These are phyloP conservation scores for Mycalesis mineus DNA, from an alignment of 2,888 invertebrate genomes.

Conservation along the genomic window DNA sequence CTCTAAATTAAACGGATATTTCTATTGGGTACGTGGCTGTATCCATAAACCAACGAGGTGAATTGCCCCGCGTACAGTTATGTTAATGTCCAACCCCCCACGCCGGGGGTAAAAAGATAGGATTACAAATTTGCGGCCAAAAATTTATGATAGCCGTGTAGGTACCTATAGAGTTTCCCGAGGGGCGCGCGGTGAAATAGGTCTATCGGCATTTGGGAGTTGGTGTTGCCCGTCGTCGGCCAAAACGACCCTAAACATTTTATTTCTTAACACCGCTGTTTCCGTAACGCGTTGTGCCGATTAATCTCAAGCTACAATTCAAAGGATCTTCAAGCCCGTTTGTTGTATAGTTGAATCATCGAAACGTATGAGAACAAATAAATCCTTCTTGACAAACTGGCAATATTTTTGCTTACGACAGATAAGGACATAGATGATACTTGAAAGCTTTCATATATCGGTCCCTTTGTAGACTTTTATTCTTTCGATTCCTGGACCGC, in stretches of 20 bases:
- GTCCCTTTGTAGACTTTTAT: no score
- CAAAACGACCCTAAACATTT: slow-evolving; percentile 77
- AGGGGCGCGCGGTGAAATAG: slow-evolving; percentile 64
- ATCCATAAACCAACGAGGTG: slow-evolving; percentile 44
- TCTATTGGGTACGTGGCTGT: slow-evolving; percentile 7
- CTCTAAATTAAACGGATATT: slow-evolving; percentile 6
- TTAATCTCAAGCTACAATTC: slow-evolving; percentile 72
- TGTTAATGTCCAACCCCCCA: slow-evolving; percentile 68
- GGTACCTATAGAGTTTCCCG: slow-evolving; percentile 63
- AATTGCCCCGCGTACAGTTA: slow-evolving; percentile 70
- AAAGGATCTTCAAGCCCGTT: slow-evolving; percentile 64
- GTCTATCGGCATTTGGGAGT: slow-evolving; percentile 70
- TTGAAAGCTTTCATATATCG: no score
- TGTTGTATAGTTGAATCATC: no score
- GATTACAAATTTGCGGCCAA: slow-evolving; percentile 77
- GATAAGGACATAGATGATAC: no score
- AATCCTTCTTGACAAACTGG: no score
- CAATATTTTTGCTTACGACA: no score
- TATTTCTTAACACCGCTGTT: slow-evolving; percentile 72
- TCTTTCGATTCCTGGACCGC: no score
- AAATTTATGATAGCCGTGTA: slow-evolving; percentile 69
- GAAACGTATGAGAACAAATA: no score
- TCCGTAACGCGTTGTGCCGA: slow-evolving; percentile 64
- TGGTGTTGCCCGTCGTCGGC: slow-evolving; percentile 66
- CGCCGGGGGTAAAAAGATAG: slow-evolving; percentile 69